Evolutionary conservation across 2,888 invertebrate genomes (phyloP).

Genomic region (Pteria penguin): DNA sequence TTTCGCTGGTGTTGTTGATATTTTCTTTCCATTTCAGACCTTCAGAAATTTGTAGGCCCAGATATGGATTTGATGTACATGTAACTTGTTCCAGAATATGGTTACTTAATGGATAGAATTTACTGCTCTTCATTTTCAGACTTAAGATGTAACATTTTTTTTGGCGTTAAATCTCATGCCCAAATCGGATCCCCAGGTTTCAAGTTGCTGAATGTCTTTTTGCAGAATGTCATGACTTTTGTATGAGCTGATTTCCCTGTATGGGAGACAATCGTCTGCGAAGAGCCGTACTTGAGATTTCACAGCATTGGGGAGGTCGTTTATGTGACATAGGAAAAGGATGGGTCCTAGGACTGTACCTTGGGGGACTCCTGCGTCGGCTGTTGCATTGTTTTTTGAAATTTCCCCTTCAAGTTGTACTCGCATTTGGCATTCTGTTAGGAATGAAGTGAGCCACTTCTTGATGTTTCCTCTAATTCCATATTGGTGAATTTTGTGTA

Average conservation of each 20-base stretch:
- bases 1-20: conserved; percentile 29
- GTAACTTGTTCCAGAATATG: conserved; percentile 30
- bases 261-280: too few species aligned
- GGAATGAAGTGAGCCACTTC: too few species aligned
- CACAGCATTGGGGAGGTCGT: too few species aligned
- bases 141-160: conserved; percentile 21
- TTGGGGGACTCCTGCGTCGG: too few species aligned
- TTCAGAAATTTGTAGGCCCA: conserved; percentile 31
- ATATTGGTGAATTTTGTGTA: conserved; percentile 10
- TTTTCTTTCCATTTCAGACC: conserved; percentile 38
- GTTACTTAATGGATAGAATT: conserved; percentile 25
- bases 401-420: too few species aligned
- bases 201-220: not conserved
- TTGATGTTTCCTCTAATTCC: not conserved
- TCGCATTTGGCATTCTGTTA: too few species aligned
- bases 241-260: too few species aligned
- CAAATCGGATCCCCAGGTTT: not conserved
- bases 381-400: too few species aligned
- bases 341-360: too few species aligned
- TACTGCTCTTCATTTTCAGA: not conserved
- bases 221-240: too few species aligned
- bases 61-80: conserved; percentile 38
- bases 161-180: not conserved
- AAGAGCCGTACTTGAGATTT: too few species aligned
- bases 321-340: too few species aligned